These are phyloP conservation scores for Iselma pallidipennis DNA, from an alignment of 2,888 invertebrate species.

Conservation along the genomic window DNA sequence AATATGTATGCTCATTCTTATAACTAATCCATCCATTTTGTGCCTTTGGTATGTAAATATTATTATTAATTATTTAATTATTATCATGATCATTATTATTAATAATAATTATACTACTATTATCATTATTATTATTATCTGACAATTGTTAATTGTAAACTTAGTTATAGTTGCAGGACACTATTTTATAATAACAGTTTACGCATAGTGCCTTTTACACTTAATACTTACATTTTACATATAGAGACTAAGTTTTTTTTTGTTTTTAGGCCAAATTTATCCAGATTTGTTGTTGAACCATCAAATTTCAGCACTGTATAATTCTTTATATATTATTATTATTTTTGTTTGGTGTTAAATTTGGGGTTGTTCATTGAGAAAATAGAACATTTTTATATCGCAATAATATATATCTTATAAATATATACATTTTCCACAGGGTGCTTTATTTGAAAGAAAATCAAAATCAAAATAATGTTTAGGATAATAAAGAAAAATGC, in stretches of 20 bases:
- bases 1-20: conserved; percentile 50
- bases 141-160: conserved; percentile 41
- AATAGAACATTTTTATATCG: conserved; percentile 1
- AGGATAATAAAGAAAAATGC: conserved; percentile 7
- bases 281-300: not conserved
- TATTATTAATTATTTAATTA: conserved; percentile 38
- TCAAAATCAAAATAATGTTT: conserved; percentile 4
- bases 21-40: conserved; percentile 56
- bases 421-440: conserved; percentile 13
- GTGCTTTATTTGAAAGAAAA: conserved; percentile 10
- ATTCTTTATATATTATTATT: not conserved
- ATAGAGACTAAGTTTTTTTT: conserved; percentile 17
- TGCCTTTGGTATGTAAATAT: conserved; percentile 47
- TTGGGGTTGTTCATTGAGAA: conserved; percentile 1
- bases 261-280: not conserved
- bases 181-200: conserved; percentile 41
- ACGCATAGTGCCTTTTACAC: conserved; percentile 44
- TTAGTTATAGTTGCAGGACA: conserved; percentile 34
- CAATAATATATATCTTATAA: not conserved
- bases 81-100: conserved; percentile 33
- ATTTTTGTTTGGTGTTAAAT: not conserved
- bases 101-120: too few relatives aligned
- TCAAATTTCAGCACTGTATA: not conserved
- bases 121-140: conserved; percentile 35
- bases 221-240: conserved; percentile 3